A percentile compares a stretch with the other conserved stretches of the same genome.
These are phyloP conservation scores for Polydrusus cervinus DNA, from an alignment of 2,888 invertebrate species.

Conservation along the genomic window DNA sequence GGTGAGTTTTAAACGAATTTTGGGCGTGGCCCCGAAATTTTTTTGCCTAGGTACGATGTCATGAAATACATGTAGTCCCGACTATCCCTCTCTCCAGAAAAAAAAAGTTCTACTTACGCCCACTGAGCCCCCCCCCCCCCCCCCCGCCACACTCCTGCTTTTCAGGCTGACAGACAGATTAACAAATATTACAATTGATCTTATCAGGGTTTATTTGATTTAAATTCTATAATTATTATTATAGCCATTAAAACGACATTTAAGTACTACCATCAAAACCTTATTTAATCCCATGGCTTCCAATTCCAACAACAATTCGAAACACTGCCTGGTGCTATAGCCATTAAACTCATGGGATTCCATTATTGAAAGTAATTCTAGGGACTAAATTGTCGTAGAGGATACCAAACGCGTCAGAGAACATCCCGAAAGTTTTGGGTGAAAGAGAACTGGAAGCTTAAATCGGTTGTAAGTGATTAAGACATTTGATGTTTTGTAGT, in stretches of 20 bases:
- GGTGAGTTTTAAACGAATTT: too few relatives aligned
- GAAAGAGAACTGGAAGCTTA: neutral
- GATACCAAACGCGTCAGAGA: constrained; percentile 15
- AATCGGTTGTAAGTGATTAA: neutral
- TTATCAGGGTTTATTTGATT: too few relatives aligned
- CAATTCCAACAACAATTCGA: neutral
- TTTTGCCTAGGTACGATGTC: too few relatives aligned
- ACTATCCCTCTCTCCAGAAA: too few relatives aligned
- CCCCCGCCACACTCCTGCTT: too few relatives aligned
- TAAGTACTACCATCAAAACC: neutral
- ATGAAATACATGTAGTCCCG: too few relatives aligned
- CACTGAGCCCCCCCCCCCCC: too few relatives aligned
- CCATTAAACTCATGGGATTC: constrained; percentile 2
- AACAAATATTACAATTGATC: too few relatives aligned
- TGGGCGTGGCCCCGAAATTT: too few relatives aligned
- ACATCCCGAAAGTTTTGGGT: constrained; percentile 11
- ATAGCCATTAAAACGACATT: neutral
- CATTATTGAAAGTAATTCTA: constrained; percentile 14
- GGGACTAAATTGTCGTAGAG: constrained; percentile 20
- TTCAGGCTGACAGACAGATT: too few relatives aligned
- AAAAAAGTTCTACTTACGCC: too few relatives aligned
- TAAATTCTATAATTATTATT: neutral
- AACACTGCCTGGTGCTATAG: neutral
- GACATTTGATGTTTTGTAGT: neutral
- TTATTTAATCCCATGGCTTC: neutral